Percentiles rank a stretch among this genome's conserved stretches.
Conservation (phyloP, 2,888 invertebrate species). For the Pachliopta kotzebuea region DNA sequence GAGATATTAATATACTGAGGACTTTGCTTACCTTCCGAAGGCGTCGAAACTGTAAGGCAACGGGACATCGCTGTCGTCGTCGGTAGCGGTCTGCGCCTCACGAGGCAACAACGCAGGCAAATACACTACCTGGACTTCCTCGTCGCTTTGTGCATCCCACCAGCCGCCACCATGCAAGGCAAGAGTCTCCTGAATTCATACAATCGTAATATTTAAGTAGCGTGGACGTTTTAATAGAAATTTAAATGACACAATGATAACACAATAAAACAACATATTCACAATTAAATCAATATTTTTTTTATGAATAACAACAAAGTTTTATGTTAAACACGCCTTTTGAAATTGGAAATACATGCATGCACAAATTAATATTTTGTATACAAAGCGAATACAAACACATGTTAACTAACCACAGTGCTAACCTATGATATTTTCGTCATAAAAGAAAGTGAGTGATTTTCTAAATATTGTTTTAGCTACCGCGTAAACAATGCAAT, state of each 20-base stretch:
- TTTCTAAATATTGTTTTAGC: slow-evolving; percentile 23
- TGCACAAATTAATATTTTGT: neutral
- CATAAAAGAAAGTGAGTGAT: slow-evolving; percentile 15
- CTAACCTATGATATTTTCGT: slow-evolving; percentile 19
- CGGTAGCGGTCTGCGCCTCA: slow-evolving; percentile 61
- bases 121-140: slow-evolving; percentile 82
- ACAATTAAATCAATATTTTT: too few relatives aligned
- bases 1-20: too few relatives aligned
- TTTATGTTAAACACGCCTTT: too few relatives aligned
- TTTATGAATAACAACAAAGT: too few relatives aligned
- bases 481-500: slow-evolving; percentile 47
- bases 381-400: neutral
- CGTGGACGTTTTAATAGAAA: too few relatives aligned
- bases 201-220: slow-evolving; percentile 1
- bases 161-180: slow-evolving; percentile 51
- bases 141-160: slow-evolving; percentile 38
- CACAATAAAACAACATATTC: too few relatives aligned
- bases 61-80: slow-evolving; percentile 61
- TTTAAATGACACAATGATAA: too few relatives aligned
- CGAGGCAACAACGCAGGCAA: slow-evolving; percentile 75
- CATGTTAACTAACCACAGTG: slow-evolving; percentile 20
- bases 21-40: slow-evolving; percentile 76
- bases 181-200: slow-evolving; percentile 47
- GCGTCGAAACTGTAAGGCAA: slow-evolving; percentile 81
- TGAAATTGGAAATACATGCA: too few relatives aligned